A percentile compares a stretch with the other conserved stretches of the same genome.
Evolutionary conservation across 2,888 invertebrate genomes (phyloP).

Genomic region (Mellilla xanthometata): DNA sequence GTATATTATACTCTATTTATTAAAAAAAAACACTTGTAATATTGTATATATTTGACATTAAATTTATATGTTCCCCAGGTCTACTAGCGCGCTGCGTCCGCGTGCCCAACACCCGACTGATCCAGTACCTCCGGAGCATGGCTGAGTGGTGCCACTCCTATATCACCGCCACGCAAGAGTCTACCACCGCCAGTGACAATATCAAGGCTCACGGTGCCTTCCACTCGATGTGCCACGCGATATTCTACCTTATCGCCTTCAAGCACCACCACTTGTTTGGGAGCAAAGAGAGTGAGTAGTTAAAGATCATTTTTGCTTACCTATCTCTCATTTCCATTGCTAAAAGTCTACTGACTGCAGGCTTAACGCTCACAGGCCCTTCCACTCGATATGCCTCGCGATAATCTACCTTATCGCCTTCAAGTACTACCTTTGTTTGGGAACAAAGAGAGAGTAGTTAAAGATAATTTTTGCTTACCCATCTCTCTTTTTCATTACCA

Average conservation of each 20-base stretch:
- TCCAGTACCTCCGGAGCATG: slow-evolving; percentile 84
- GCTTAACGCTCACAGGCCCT: no score
- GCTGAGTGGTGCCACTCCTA: slow-evolving; percentile 93
- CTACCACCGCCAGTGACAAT: slow-evolving; percentile 53
- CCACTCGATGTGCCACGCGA: slow-evolving; percentile 94
- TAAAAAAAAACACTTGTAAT: no score
- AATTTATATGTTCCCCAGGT: slow-evolving; percentile 37
- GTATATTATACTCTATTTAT: no score
- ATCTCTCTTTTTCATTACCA: no score
- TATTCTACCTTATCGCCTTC: slow-evolving; percentile 96
- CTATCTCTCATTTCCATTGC: no score
- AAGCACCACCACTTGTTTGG: slow-evolving; percentile 92
- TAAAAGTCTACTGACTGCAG: no score
- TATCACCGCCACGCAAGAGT: slow-evolving; percentile 85
- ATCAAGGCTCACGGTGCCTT: slow-evolving; percentile 91
- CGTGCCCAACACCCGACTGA: slow-evolving; percentile 62
- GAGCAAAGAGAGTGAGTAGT: slow-evolving; percentile 87
- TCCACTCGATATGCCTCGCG: no score
- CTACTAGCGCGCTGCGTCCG: slow-evolving; percentile 68
- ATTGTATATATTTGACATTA: no score
- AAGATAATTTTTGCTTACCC: no score
- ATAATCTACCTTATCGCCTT: no score
- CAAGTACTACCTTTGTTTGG: no score
- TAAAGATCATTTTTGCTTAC: no score
- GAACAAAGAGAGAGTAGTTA: slow-evolving; percentile 87